Evolutionary conservation across 2,888 invertebrate genomes (phyloP).

Genomic region (Endomychus coccineus): DNA sequence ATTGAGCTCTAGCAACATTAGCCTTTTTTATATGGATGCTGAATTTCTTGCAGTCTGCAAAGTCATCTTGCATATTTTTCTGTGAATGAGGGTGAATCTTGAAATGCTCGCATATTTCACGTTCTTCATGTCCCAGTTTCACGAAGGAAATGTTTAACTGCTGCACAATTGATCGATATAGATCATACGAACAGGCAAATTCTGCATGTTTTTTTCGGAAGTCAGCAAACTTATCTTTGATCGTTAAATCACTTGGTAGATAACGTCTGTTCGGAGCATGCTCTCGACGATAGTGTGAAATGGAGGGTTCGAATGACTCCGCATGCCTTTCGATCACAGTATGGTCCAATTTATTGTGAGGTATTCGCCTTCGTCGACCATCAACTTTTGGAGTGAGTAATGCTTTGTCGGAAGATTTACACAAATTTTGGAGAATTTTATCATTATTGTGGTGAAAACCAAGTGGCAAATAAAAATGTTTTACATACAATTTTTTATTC

Average conservation of each 20-base stretch:
- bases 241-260: constrained; percentile 9
- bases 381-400: too few species aligned
- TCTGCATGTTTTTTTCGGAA: constrained; percentile 6
- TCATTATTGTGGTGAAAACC: too few species aligned
- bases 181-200: constrained; percentile 5
- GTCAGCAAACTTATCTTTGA: constrained; percentile 6
- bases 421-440: too few species aligned
- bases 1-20: background rate
- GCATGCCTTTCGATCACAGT: too few species aligned
- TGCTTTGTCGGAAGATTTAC: too few species aligned
- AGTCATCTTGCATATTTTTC: background rate
- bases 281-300: too few species aligned
- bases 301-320: too few species aligned
- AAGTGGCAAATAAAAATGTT: too few species aligned
- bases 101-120: constrained; percentile 7
- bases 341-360: too few species aligned
- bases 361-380: too few species aligned
- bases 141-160: constrained; percentile 10
- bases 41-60: constrained; percentile 3
- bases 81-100: constrained; percentile 1
- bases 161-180: constrained; percentile 6
- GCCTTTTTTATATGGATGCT: background rate
- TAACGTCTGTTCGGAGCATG: constrained; percentile 9
- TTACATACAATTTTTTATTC: too few species aligned
- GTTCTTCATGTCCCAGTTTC: constrained; percentile 9